A percentile compares a stretch with the other conserved stretches of the same genome.
phyloP scores from a whole-genome alignment of 2,797 vertebrate genomes.

The Sparidentex hasta region DNA sequence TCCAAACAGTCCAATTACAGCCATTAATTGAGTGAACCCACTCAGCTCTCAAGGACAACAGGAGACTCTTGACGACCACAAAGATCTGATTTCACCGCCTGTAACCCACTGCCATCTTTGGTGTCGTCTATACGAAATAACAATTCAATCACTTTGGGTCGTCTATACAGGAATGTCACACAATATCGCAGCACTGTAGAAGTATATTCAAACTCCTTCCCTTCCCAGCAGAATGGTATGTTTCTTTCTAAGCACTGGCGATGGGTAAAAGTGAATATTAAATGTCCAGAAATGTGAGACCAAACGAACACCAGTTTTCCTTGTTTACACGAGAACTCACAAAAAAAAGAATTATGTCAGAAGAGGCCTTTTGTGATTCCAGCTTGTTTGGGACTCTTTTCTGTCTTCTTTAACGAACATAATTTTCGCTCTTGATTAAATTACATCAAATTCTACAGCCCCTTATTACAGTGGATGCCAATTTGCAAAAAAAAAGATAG shows the following conservation, averaged over 20 bases:
- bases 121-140: constrained; percentile 11
- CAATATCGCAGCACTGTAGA: background rate
- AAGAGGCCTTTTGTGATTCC: background rate
- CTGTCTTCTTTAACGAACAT: background rate
- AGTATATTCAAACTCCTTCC: background rate
- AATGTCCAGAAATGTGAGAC: background rate
- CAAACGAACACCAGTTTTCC: background rate
- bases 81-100: constrained; percentile 41
- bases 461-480: background rate
- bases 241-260: background rate
- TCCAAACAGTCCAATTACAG: constrained; percentile 77
- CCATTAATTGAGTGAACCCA: constrained; percentile 73
- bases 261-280: background rate
- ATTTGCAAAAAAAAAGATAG: background rate
- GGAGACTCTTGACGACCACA: constrained; percentile 42
- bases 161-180: background rate
- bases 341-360: too few relatives aligned
- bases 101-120: background rate
- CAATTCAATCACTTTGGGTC: background rate
- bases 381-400: background rate
- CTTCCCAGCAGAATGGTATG: too few relatives aligned
- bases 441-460: background rate
- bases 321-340: background rate
- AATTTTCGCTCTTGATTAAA: background rate
- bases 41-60: constrained; percentile 73